These are phyloP conservation scores for Protomyctophum bolini DNA, from an alignment of 2,113 vertebrate genomes.

Conservation along the genomic window DNA sequence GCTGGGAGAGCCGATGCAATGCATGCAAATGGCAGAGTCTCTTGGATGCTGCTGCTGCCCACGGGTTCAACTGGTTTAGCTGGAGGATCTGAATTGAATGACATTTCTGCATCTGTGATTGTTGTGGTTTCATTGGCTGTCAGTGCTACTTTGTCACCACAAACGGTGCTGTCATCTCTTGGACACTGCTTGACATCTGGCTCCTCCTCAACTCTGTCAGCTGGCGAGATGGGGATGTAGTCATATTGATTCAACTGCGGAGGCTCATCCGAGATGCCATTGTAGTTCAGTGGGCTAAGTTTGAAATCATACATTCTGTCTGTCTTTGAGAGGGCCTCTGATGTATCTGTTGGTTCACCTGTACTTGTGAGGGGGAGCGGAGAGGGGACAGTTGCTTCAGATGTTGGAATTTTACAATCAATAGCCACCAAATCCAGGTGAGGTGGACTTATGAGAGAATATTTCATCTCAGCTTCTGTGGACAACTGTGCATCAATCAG, in stretches of 20 bases:
- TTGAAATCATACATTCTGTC: conserved; percentile 70
- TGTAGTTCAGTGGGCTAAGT: conserved; percentile 77
- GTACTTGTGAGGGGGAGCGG: conserved; percentile 42
- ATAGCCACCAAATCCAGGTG: conserved; percentile 55
- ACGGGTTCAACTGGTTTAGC: conserved; percentile 49
- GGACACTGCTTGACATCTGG: conserved; percentile 49
- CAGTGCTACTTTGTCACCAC: conserved; percentile 47
- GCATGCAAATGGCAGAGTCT: conserved; percentile 24
- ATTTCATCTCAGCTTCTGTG: conserved; percentile 41
- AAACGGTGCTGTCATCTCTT: conserved; percentile 46
- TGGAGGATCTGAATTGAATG: conserved; percentile 47
- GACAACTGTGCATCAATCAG: conserved; percentile 33
- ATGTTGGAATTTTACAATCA: conserved; percentile 57
- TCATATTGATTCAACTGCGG: conserved; percentile 66
- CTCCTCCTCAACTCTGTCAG: conserved; percentile 57
- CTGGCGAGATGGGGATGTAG: conserved; percentile 69
- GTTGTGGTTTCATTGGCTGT: conserved; percentile 64
- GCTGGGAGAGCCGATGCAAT: conserved; percentile 38
- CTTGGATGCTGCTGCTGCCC: conserved; percentile 27
- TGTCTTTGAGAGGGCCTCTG: conserved; percentile 47
- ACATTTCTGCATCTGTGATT: conserved; percentile 33
- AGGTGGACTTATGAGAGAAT: conserved; percentile 65
- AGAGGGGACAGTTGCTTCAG: conserved; percentile 52
- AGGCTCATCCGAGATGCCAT: conserved; percentile 66
- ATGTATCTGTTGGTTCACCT: conserved; percentile 49